Evolutionary conservation across 1,140 invertebrate species (phyloP), one percentile per base, ranked within the genome.

Genomic region (Helicoverpa armigera): DNA sequence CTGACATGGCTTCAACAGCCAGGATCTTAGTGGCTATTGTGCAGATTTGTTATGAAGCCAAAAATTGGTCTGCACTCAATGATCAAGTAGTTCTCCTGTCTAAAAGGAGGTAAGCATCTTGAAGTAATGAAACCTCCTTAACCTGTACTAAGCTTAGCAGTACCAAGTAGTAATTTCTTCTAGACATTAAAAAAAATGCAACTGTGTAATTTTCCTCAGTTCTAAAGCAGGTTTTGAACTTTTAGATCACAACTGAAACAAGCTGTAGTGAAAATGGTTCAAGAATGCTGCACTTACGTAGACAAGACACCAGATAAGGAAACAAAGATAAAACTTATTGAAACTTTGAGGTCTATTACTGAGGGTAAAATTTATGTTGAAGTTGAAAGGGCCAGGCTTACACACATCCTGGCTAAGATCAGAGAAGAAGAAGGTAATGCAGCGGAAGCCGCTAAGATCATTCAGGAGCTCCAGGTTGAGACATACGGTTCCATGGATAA

Each of bases 351-450:
- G 83, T 97, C 97, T 43, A 99, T 99, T 0, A 99, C 99, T 4
- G 99, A 99, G 95, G 99, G 99, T 88, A 99, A 99, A 97, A 99
- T 99, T 83, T 99, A 99, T 95, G 99, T 99, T 5, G 99, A 99
- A 96, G 99, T 99, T 43, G 99, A 99, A 95, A 96, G 99, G 90
- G 99, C 99, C 54, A 96, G 99, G 67, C 95, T 99, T 2, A 99
- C 99, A 18, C 97, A 99, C 90, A 98, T 98, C 84, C 94, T 99
- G 74, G 98, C 99, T 1, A 97, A 98, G 91, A 98, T 99, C 79
- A 97, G 98, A 87, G 99, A 99, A 95, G 96, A 96, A 3, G 99
- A 99, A 94, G 98, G 97, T 0, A 97, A 99, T 91, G 96, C 99
- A 23, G 96, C 97, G 16, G 98, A 98, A 87, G 99, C 99, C 63